These are phyloP conservation scores for Malurus elegans DNA, from an alignment of 2,113 vertebrate species.

Conservation along the genomic window DNA sequence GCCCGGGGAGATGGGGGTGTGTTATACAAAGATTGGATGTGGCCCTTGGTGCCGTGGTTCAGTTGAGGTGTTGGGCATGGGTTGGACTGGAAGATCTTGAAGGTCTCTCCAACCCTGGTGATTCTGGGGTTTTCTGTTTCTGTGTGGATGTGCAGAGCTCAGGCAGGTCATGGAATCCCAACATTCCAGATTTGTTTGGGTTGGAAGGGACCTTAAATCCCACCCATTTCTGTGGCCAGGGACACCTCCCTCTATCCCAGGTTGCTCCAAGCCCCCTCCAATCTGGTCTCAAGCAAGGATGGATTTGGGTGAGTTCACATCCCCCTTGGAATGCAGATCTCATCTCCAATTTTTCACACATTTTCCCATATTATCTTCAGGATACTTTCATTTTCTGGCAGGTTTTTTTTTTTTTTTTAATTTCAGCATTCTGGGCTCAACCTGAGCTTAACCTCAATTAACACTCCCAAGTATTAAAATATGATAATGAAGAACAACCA, in stretches of 20 bases:
- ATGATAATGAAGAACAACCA: background rate
- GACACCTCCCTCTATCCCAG: background rate
- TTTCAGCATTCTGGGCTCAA: background rate
- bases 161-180: background rate
- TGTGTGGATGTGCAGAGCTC: fast-evolving
- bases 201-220: background rate
- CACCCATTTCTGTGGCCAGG: background rate
- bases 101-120: no score
- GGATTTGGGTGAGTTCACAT: background rate
- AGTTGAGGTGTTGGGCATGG: no score
- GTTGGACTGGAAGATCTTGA: no score
- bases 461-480: conserved; percentile 17
- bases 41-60: no score
- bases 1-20: no score
- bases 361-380: background rate
- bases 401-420: background rate
- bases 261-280: background rate
- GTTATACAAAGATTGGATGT: no score
- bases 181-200: background rate
- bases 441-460: conserved; percentile 48
- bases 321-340: background rate
- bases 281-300: fast-evolving
- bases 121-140: no score
- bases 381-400: background rate
- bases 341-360: background rate